Percentiles rank a stretch among this genome's conserved stretches.
These are phyloP conservation scores for Ernsta delagoae DNA, from an alignment of 2,888 invertebrate species.

Conservation along the genomic window DNA sequence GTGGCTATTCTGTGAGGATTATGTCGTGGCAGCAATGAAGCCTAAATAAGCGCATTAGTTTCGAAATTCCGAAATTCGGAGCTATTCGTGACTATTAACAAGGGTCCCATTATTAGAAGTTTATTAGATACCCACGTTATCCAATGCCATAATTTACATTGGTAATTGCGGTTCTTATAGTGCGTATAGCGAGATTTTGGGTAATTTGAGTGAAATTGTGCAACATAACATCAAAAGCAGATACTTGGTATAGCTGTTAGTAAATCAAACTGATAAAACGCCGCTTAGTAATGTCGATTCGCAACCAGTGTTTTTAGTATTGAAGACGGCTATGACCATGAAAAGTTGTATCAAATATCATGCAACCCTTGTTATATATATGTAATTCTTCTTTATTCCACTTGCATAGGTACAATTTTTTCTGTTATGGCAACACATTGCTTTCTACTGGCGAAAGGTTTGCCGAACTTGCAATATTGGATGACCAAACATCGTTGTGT, in stretches of 20 bases:
- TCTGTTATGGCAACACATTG: not conserved
- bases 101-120: constrained; percentile 17
- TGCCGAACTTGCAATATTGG: constrained; percentile 62
- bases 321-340: no score
- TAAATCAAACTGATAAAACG: no score
- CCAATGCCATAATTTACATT: constrained; percentile 1
- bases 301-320: no score
- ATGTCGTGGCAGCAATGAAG: constrained; percentile 10
- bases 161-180: constrained; percentile 36
- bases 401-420: not conserved
- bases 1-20: constrained; percentile 25
- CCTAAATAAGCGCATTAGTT: constrained; percentile 31
- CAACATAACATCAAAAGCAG: no score
- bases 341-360: no score
- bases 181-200: no score
- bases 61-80: constrained; percentile 10
- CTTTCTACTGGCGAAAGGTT: constrained; percentile 44
- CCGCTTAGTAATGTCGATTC: no score
- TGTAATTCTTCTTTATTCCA: no score
- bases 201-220: no score
- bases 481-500: constrained; percentile 59
- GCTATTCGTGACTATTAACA: constrained; percentile 11
- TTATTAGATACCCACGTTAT: constrained; percentile 8
- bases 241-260: no score
- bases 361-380: no score